Conservation (phyloP, 2,797 vertebrate species). For the Parauchenoglanis ngamensis region DNA sequence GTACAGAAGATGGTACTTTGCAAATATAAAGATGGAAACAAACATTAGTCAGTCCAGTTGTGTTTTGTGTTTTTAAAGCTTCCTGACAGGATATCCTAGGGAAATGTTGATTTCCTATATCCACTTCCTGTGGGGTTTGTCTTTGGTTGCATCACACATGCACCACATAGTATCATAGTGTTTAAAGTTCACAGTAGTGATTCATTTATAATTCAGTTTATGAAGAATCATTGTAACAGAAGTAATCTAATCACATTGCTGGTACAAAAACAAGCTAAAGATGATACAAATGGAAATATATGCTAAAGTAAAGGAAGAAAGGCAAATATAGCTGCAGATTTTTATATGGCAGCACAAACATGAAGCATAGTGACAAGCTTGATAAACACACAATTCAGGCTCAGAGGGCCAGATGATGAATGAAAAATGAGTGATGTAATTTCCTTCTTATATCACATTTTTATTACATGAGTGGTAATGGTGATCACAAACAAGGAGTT, state of each 20-base stretch:
- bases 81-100: conserved; percentile 55
- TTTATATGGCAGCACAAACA: not conserved
- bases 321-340: not conserved
- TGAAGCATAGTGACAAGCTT: not conserved
- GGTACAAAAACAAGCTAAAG: not conserved
- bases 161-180: not conserved
- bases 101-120: conserved; percentile 59
- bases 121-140: conserved; percentile 49
- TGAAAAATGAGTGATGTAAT: not conserved
- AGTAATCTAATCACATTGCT: not conserved
- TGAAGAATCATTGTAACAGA: not conserved
- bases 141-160: conserved; percentile 12
- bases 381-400: not conserved
- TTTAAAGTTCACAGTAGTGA: not conserved
- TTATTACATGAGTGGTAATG: too few species aligned
- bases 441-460: too few species aligned
- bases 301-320: not conserved
- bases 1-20: not conserved
- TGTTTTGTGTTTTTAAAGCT: conserved; percentile 22
- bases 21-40: not conserved
- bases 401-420: not conserved
- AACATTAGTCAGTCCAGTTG: not conserved
- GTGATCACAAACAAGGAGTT: too few species aligned
- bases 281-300: not conserved
- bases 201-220: not conserved